Percentiles rank a stretch among this genome's conserved stretches.
These are phyloP conservation scores for Litocranius walleri DNA, from an alignment of 2,113 vertebrate genomes.

Conservation along the genomic window DNA sequence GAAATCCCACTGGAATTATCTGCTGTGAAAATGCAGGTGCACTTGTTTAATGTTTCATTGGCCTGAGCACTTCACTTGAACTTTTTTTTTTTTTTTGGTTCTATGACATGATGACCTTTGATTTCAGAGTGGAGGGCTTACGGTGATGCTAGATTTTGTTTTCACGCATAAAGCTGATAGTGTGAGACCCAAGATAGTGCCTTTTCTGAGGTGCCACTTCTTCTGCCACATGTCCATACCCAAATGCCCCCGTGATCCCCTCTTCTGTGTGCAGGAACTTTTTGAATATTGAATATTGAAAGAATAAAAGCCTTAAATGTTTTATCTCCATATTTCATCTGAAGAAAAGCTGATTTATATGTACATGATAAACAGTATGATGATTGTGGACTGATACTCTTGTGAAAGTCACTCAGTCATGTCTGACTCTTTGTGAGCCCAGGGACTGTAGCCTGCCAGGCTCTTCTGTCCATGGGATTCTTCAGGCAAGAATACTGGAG, in stretches of 20 bases:
- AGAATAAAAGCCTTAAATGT: conserved; percentile 18
- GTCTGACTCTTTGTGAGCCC: not conserved
- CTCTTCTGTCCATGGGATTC: not conserved
- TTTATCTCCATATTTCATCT: not conserved
- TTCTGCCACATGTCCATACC: conserved; percentile 20
- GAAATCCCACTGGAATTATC: conserved; percentile 85
- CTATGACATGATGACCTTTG: conserved; percentile 50
- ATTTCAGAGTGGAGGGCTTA: conserved; percentile 48
- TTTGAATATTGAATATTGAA: conserved; percentile 6
- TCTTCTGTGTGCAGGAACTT: conserved; percentile 25
- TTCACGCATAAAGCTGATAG: not conserved
- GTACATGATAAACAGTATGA: not conserved
- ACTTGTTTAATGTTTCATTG: conserved; percentile 76
- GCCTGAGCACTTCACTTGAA: conserved; percentile 73
- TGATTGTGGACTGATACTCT: not conserved
- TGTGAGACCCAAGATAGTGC: not conserved
- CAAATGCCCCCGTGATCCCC: not conserved
- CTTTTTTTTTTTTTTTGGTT: not conserved
- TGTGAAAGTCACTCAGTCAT: not conserved
- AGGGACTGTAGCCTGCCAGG: not conserved
- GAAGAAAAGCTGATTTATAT: not conserved
- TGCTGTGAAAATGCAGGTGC: conserved; percentile 83
- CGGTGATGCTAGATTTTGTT: not conserved
- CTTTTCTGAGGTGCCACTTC: not conserved
- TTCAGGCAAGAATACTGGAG: not conserved